phyloP scores from a whole-genome alignment of 2,888 invertebrate species.

The Octonoba sinensis region DNA sequence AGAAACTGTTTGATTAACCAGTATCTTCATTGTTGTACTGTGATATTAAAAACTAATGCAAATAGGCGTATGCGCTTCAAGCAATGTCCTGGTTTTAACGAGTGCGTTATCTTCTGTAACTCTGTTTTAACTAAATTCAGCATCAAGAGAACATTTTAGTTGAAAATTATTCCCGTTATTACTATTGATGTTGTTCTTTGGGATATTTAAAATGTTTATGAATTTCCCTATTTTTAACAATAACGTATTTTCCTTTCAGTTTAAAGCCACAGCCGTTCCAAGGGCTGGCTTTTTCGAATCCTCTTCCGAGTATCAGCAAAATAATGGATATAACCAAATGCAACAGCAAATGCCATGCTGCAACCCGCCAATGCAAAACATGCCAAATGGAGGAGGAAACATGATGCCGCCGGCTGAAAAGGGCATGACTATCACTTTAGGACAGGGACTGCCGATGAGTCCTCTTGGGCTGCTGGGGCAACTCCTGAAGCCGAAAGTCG shows the following conservation, averaged over 20 bases:
- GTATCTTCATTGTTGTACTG: too few relatives aligned
- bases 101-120: too few relatives aligned
- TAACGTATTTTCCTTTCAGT: neutral
- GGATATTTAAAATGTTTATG: too few relatives aligned
- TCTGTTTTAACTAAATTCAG: too few relatives aligned
- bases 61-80: too few relatives aligned
- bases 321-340: neutral
- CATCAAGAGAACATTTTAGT: too few relatives aligned
- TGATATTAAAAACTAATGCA: too few relatives aligned
- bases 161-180: too few relatives aligned
- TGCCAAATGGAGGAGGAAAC: neutral
- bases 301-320: constrained; percentile 3
- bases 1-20: too few relatives aligned
- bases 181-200: too few relatives aligned
- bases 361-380: neutral
- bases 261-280: constrained; percentile 1
- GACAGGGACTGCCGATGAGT: constrained; percentile 30
- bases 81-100: too few relatives aligned
- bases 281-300: constrained; percentile 20
- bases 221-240: too few relatives aligned
- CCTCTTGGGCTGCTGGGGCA: constrained; percentile 45
- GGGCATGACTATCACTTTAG: constrained; percentile 26
- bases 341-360: constrained; percentile 17
- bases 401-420: constrained; percentile 4
- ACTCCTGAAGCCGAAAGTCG: constrained; percentile 39